A percentile compares a stretch with the other conserved stretches of the same genome.
phyloP scores from a whole-genome alignment of 2,888 invertebrate species.

The Tineola bisselliella region DNA sequence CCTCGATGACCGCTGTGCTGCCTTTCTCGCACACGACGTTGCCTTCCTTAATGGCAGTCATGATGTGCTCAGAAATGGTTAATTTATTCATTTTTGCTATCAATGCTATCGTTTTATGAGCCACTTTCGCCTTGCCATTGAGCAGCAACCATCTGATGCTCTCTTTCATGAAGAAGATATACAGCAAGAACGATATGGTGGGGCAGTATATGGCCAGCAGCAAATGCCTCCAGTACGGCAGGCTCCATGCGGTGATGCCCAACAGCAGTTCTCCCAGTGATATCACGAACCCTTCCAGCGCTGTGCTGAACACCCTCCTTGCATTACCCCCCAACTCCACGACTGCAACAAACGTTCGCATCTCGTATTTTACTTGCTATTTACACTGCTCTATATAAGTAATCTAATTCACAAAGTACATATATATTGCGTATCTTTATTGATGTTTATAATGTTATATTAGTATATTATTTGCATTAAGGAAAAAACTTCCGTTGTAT shows the following conservation, averaged over 20 bases:
- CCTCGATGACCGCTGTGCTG: constrained; percentile 14
- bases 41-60: constrained; percentile 29
- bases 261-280: constrained; percentile 43
- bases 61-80: constrained; percentile 30
- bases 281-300: constrained; percentile 39
- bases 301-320: constrained; percentile 38
- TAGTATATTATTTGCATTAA: background rate
- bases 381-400: too few species aligned
- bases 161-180: constrained; percentile 35
- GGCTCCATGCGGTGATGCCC: constrained; percentile 40
- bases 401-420: too few species aligned
- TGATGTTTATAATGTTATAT: background rate
- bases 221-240: constrained; percentile 44
- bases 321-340: constrained; percentile 41
- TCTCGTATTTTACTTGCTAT: too few species aligned
- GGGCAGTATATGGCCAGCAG: constrained; percentile 43
- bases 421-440: background rate
- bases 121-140: constrained; percentile 36
- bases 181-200: constrained; percentile 31
- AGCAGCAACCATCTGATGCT: constrained; percentile 51
- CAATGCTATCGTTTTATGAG: constrained; percentile 30
- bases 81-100: constrained; percentile 39
- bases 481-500: too few species aligned
- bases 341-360: constrained; percentile 28
- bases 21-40: constrained; percentile 28